phyloP scores from a whole-genome alignment of 92 coral and sea anemone genomes.

The Meandrina meandrites region DNA sequence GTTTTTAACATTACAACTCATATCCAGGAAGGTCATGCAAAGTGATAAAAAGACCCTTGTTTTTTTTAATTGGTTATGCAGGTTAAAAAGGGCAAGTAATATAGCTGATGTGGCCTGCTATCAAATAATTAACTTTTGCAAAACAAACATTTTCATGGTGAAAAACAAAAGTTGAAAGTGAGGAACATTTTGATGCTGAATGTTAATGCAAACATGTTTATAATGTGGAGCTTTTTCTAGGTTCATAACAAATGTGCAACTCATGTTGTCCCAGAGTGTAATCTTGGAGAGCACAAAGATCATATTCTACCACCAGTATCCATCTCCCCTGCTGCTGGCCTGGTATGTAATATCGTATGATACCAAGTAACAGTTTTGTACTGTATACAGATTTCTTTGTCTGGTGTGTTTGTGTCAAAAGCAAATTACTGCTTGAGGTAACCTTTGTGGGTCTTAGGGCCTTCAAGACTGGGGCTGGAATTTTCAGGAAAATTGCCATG shows the following conservation, averaged over 20 bases:
- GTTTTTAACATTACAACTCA: background rate
- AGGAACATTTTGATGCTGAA: background rate
- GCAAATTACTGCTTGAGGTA: too few relatives aligned
- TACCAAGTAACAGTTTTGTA: background rate
- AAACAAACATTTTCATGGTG: background rate
- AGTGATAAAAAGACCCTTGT: too few relatives aligned
- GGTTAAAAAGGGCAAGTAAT: too few relatives aligned
- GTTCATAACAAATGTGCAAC: conserved; percentile 97
- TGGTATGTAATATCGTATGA: conserved; percentile 60
- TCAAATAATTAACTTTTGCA: too few relatives aligned
- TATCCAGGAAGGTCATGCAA: background rate
- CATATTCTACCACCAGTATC: conserved; percentile 94
- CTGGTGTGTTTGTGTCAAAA: too few relatives aligned
- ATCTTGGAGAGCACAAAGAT: conserved; percentile 93
- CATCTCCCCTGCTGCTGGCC: conserved; percentile 91
- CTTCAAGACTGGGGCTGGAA: too few relatives aligned
- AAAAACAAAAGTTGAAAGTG: background rate
- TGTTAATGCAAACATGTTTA: background rate
- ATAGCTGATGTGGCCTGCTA: too few relatives aligned
- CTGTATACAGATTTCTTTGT: background rate
- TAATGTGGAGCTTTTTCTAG: conserved; percentile 36
- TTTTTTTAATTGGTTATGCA: too few relatives aligned
- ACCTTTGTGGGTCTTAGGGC: too few relatives aligned
- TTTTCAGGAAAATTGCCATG: too few relatives aligned
- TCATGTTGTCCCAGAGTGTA: conserved; percentile 89